Evolutionary conservation across 2,113 vertebrate genomes (phyloP), one percentile per base, ranked within the genome.

Genomic region (Trachemys scripta): DNA sequence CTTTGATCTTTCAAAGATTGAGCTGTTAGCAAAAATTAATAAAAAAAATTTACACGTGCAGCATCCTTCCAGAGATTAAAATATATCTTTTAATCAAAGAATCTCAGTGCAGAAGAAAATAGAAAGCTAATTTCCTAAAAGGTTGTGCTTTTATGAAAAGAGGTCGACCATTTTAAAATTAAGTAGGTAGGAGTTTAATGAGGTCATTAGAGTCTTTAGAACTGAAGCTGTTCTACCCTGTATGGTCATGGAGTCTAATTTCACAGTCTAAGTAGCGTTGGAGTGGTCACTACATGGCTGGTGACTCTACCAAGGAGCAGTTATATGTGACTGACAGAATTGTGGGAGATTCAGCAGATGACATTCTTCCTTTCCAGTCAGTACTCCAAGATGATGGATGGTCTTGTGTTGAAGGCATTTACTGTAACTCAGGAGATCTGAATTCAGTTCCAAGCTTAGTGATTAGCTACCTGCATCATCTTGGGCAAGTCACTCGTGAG

Each of bases 1-100:
- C 96, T 97, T 97, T 97, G 97, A 97, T 97, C 96, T 95, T 38
- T 56, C 80, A 88, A 87, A 94, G 92, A 96, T 93, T 35, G 94
- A 95, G 88, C 95, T 62, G 93, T 96, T 97, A 97, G 92, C 93
- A 95, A 53, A 95, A 94, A 95, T 89, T 95, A 96, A 91, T 89
- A 94, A 94, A 90, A 96, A 93, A 93, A 96, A 89, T 38, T 59
- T 96, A 92, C 96, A 95, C 5, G 3, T 90, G 92, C 84, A 93
- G 89, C 92, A 53, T 69, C 80, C 45, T 92, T 96, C 89, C 87
- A 91, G 93, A 95, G 94, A 86, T 51, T 16, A 62, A 86, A 90
- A 84, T 80, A 9, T 1, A 62, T 84, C 95, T 91, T 80, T 20
- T 78, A 90, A 93, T 90, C 90, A 84, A 86, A 91, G 79, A 38